phyloP scores from a whole-genome alignment of 2,888 invertebrate species.

The Pachymerium ferrugineum region DNA sequence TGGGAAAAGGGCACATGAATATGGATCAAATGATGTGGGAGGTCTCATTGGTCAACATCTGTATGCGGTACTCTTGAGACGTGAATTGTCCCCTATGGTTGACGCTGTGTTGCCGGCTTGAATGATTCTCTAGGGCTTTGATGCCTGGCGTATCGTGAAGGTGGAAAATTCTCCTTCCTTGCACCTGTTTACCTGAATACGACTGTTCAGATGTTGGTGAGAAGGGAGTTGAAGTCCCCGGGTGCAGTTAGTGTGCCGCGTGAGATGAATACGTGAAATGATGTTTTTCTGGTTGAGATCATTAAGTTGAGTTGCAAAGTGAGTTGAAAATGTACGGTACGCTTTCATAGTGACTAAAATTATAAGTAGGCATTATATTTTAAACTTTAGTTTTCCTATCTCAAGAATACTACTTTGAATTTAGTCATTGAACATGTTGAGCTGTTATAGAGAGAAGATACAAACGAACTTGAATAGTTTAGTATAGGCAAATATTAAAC shows the following conservation, averaged over 20 bases:
- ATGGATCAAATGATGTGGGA: background rate
- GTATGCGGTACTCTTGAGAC: background rate
- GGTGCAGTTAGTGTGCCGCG: background rate
- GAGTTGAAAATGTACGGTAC: too few species aligned
- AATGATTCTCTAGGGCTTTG: background rate
- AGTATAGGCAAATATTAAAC: too few species aligned
- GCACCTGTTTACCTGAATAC: constrained; percentile 6
- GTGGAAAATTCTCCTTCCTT: background rate
- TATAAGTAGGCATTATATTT: too few species aligned
- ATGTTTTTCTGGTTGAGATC: background rate
- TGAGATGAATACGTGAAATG: background rate
- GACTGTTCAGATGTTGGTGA: background rate
- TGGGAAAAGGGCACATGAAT: background rate
- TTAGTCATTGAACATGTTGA: too few species aligned
- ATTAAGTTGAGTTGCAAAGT: too few species aligned
- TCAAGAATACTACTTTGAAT: too few species aligned
- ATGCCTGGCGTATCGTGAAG: too few species aligned
- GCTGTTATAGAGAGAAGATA: too few species aligned
- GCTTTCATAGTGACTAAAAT: too few species aligned
- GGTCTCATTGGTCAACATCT: background rate
- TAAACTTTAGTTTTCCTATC: too few species aligned
- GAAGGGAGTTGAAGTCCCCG: background rate
- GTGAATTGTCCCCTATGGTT: background rate
- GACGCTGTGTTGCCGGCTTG: background rate
- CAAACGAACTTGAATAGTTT: too few species aligned